Conservation (phyloP, 2,888 invertebrate genomes). For the Xanthia togata region DNA sequence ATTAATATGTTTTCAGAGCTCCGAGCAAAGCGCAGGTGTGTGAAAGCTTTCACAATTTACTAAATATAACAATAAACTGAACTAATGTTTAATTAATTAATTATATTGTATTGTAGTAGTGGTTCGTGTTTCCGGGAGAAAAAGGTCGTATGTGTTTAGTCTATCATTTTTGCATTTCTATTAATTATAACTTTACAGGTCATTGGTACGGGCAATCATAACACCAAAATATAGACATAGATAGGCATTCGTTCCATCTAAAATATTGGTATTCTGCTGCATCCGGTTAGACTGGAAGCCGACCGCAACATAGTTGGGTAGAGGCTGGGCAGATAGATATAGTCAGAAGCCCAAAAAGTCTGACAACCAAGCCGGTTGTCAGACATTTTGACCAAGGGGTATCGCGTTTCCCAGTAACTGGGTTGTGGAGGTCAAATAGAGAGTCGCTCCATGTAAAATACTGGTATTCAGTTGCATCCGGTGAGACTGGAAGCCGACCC, state of each 20-base stretch:
- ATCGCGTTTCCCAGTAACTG: no score
- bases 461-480: background rate
- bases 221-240: no score
- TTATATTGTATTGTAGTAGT: constrained; percentile 7
- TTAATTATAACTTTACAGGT: background rate
- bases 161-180: background rate
- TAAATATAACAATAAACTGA: constrained; percentile 51
- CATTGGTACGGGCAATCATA: no score
- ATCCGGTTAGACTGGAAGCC: no score
- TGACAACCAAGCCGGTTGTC: background rate
- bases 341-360: background rate
- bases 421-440: background rate
- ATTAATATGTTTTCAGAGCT: constrained; percentile 70
- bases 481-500: no score
- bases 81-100: constrained; percentile 49
- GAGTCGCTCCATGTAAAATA: background rate
- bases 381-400: no score
- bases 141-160: background rate
- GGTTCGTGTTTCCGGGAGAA: constrained; percentile 8
- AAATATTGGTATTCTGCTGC: no score
- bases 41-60: constrained; percentile 65
- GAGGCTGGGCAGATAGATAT: no score
- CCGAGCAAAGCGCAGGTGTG: constrained; percentile 64
- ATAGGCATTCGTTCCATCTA: no score
- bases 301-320: no score